Evolutionary conservation across 2,113 vertebrate species (phyloP).

Genomic region (Panthera leo): DNA sequence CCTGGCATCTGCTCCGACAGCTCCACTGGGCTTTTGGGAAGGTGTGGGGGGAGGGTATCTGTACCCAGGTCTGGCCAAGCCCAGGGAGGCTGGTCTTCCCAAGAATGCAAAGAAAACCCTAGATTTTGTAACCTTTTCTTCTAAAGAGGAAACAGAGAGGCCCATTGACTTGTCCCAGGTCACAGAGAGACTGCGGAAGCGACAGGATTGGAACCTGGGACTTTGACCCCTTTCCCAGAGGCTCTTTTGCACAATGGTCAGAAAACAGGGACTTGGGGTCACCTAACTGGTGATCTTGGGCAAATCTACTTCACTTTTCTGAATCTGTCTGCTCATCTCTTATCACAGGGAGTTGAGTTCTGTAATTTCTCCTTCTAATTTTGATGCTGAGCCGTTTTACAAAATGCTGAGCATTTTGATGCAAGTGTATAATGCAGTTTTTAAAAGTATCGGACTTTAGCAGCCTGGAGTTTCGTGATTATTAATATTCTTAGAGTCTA

Average conservation of each 20-base stretch:
- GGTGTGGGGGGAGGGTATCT: background rate
- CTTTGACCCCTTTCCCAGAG: background rate
- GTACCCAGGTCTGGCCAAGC: background rate
- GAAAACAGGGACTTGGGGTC: background rate
- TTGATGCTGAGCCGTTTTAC: background rate
- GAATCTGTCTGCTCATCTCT: background rate
- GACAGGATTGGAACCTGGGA: rapidly evolving
- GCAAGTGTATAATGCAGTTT: background rate
- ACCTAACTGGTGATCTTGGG: background rate
- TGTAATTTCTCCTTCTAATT: background rate
- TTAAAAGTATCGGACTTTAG: background rate
- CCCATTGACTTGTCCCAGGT: background rate
- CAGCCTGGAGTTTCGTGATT: background rate
- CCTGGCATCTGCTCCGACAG: background rate
- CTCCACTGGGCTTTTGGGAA: background rate
- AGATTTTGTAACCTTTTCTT: background rate
- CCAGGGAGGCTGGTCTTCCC: background rate
- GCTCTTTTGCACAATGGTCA: background rate
- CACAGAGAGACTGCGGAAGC: background rate
- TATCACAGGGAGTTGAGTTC: background rate
- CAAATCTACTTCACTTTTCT: background rate
- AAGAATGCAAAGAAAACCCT: background rate
- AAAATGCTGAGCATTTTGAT: background rate
- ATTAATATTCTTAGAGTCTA: background rate
- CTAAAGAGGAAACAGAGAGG: conserved; percentile 21